A percentile compares a stretch with the other conserved stretches of the same genome.
Conservation (phyloP, 2,113 vertebrate species). For the Cygnus atratus region DNA sequence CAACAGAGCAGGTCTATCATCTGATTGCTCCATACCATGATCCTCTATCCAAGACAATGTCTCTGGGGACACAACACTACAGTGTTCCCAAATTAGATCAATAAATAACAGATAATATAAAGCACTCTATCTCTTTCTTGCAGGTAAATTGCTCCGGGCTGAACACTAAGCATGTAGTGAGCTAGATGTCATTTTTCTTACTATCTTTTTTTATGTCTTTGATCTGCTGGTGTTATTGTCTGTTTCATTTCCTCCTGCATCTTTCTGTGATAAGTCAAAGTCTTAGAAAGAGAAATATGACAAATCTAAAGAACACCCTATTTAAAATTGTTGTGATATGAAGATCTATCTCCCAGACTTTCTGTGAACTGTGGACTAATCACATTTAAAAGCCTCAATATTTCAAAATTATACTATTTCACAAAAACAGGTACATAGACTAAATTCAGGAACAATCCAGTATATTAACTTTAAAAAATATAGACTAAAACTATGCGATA, state of each 20-base stretch:
- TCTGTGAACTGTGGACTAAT: neutral
- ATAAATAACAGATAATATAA: neutral
- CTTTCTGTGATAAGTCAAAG: neutral
- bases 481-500: neutral
- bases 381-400: neutral
- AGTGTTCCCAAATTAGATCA: neutral
- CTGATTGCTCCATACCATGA: neutral
- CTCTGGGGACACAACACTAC: neutral
- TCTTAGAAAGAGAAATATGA: neutral
- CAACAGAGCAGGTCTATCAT: neutral
- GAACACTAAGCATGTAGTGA: neutral
- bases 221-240: neutral
- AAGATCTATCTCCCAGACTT: neutral
- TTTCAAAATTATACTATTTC: neutral
- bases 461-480: neutral
- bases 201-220: neutral
- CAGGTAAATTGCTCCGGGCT: accelerated
- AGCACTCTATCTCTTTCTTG: neutral
- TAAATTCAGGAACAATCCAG: neutral
- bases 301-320: neutral
- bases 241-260: neutral
- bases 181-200: neutral
- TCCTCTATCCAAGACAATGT: neutral
- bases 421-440: neutral
- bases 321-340: neutral